A percentile compares a stretch with the other conserved stretches of the same genome.
Conservation (phyloP, 2,797 vertebrate species). For the Phoebastria nigripes region DNA sequence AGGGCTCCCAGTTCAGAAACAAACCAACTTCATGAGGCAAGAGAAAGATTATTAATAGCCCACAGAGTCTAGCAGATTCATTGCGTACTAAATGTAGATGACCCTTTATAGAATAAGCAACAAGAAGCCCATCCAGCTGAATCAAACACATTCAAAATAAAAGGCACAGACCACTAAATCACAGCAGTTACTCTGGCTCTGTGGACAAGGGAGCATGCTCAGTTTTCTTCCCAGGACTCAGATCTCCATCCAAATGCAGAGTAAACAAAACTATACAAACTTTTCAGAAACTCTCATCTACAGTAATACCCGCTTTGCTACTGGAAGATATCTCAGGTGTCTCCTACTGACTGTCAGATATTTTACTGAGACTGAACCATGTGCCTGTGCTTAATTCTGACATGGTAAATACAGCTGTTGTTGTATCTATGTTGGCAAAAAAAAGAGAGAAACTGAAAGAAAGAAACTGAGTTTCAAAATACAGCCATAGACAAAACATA, state of each 20-base stretch:
- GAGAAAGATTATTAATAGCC: neutral
- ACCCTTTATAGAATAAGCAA: neutral
- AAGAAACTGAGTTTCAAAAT: neutral
- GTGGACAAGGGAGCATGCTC: rapidly evolving
- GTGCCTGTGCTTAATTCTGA: neutral
- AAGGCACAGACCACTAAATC: neutral
- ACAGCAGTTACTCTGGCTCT: neutral
- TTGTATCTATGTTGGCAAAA: neutral
- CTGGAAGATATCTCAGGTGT: neutral
- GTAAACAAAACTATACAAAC: neutral
- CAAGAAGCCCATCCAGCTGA: neutral
- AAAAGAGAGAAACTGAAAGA: neutral
- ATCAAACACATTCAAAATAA: neutral
- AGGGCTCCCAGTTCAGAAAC: neutral
- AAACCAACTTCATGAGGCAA: neutral
- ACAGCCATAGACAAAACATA: neutral
- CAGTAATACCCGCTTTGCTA: neutral
- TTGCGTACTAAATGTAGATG: neutral
- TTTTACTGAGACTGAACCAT: neutral
- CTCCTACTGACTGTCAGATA: neutral
- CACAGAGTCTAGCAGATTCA: neutral
- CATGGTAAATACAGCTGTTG: neutral
- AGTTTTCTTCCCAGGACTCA: neutral
- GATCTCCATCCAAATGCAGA: neutral
- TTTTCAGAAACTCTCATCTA: neutral